Conservation (phyloP, 30 jellyfish, hydroid and myxozoan genomes). For the Sanderia malayensis region DNA sequence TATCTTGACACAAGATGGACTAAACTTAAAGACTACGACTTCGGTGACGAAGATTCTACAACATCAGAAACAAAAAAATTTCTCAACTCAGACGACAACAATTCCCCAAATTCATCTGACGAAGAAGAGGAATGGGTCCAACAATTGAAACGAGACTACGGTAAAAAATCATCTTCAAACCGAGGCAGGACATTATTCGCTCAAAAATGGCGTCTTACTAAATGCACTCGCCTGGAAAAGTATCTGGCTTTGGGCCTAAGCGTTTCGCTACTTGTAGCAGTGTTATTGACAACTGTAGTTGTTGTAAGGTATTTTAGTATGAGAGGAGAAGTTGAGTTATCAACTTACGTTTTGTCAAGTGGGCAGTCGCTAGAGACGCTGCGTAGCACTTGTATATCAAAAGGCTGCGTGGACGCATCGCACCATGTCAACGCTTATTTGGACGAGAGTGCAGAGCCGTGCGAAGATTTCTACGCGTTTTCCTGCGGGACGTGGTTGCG, state of each 20-base stretch:
- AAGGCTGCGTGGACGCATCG: slow-evolving; percentile 73
- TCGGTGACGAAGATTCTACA: slow-evolving; percentile 46
- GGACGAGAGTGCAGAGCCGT: slow-evolving; percentile 52
- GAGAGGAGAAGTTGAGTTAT: slow-evolving; percentile 9
- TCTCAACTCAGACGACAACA: slow-evolving; percentile 72
- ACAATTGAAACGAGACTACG: slow-evolving; percentile 85
- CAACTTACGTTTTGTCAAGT: slow-evolving; percentile 25
- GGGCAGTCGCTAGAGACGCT: slow-evolving; percentile 23
- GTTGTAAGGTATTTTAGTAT: slow-evolving; percentile 18
- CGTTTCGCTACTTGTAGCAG: slow-evolving; percentile 25
- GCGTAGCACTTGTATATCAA: slow-evolving; percentile 33
- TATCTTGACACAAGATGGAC: slow-evolving; percentile 73
- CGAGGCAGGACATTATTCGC: background rate
- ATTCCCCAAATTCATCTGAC: no score
- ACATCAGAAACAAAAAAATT: slow-evolving; percentile 49
- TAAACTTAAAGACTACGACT: slow-evolving; percentile 51
- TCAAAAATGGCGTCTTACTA: no score
- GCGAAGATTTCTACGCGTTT: slow-evolving; percentile 73
- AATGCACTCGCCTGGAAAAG: slow-evolving; percentile 70
- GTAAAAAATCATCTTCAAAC: slow-evolving; percentile 38
- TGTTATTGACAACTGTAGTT: slow-evolving; percentile 31
- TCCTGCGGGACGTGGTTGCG: slow-evolving; percentile 86
- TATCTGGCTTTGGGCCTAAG: slow-evolving; percentile 24
- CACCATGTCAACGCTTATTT: slow-evolving; percentile 27
- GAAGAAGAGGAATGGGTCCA: slow-evolving; percentile 99